Conservation (phyloP, 2,888 invertebrate species). For the Platynereis dumerilii region DNA sequence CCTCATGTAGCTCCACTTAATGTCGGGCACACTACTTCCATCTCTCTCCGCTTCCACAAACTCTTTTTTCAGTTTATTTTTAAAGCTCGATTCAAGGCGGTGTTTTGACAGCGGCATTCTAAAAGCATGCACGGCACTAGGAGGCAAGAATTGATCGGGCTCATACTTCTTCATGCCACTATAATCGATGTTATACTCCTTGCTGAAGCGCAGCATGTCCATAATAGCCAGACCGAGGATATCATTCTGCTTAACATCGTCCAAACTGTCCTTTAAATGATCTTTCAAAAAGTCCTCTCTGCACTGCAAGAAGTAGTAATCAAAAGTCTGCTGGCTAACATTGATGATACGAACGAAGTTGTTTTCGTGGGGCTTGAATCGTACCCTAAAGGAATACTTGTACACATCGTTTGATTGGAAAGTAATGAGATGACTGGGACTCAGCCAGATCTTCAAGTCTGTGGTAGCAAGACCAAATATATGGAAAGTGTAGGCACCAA, state of each 20-base stretch:
- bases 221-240: neutral
- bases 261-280: neutral
- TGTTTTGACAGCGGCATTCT: neutral
- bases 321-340: neutral
- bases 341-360: neutral
- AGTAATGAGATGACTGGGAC: neutral
- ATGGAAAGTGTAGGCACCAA: conserved; percentile 3
- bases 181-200: neutral
- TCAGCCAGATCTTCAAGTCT: neutral
- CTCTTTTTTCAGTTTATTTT: neutral
- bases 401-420: neutral
- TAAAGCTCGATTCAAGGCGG: neutral
- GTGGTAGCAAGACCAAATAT: neutral
- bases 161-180: neutral
- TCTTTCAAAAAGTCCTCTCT: conserved; percentile 2
- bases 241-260: neutral
- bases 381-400: neutral
- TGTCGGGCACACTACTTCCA: neutral
- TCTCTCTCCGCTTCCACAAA: neutral
- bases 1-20: conserved; percentile 2
- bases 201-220: conserved; percentile 1
- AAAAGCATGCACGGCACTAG: conserved; percentile 1
- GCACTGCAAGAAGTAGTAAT: conserved; percentile 2
- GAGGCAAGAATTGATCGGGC: neutral
- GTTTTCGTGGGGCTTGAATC: conserved; percentile 2